Base-by-base conservation (phyloP, 2,113 vertebrate species). In the Antechinus flavipes region DNA sequence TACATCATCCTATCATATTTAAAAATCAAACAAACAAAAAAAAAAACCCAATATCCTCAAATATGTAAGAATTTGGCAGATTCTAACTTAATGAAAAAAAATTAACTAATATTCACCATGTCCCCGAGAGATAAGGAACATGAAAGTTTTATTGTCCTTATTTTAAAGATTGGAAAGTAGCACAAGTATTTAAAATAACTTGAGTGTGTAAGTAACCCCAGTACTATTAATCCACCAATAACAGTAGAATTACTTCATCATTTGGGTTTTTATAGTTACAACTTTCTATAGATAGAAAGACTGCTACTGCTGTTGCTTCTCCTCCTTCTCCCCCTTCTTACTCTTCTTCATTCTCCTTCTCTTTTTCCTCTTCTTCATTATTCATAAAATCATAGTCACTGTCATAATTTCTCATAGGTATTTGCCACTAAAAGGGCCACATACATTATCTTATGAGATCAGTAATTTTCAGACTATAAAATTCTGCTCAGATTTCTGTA, bases 391-490 rank as follows among this genome's bases (percentile, higher is more conserved):
- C 14, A 35, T 35, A 68, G 30, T 68, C 11, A 3, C 3, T 68
- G 2, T 16, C 61, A 68, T 68, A 68, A 12, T 68, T 68, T 68
- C 30, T 68, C 30, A 68, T 30, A 35, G 14, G 2, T 26, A 61
- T 68, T 14, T 68, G 16, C n/a, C 11, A 68, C 30, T n/a, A 68
- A 16, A 30, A 27, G 2, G 4, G 16, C 35, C 30, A 19, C 30
- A 68, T n/a, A n/a, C 30, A 68, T 68, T 35, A 19, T 68, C 30
- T 55, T 96, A 90, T 55, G 91, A 91, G 53, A 92, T 46, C 50
- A 96, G 89, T 94, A 92, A 91, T 93, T 95, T 97, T 95, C 22
- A 93, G 93, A 91, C 58, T 89, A 91, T 97, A 93, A 97, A 95
- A 91, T 55, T 95, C 49, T 91, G 54, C 11, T 96, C 95, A 89